Evolutionary conservation across 2,888 invertebrate species (phyloP).

Genomic region (Drosophila mettleri): DNA sequence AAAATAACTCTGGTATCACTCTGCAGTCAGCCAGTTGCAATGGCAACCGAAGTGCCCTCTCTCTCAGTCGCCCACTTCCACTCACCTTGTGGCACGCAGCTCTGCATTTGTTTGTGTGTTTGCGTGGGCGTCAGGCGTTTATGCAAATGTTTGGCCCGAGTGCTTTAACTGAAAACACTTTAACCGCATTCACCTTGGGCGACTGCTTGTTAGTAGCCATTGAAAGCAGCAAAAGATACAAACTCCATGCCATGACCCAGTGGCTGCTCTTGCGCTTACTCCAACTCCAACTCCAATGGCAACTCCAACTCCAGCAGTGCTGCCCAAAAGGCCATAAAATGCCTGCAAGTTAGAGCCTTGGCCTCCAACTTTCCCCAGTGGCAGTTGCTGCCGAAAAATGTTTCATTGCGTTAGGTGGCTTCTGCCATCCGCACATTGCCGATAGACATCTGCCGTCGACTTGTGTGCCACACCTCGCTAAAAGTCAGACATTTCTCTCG

Average conservation of each 20-base stretch:
- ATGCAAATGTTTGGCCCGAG: constrained; percentile 75
- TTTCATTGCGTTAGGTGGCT: constrained; percentile 70
- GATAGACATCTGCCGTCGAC: constrained; percentile 41
- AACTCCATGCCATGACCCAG: constrained; percentile 30
- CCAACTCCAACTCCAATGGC: not conserved
- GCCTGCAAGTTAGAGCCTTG: constrained; percentile 72
- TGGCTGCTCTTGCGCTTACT: constrained; percentile 3
- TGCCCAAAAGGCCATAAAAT: constrained; percentile 78
- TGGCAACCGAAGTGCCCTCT: constrained; percentile 34
- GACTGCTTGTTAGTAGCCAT: constrained; percentile 77
- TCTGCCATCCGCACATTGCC: constrained; percentile 8
- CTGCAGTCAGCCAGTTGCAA: constrained; percentile 44
- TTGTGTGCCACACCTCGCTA: constrained; percentile 48
- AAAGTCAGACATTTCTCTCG: constrained; percentile 33
- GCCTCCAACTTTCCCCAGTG: constrained; percentile 32
- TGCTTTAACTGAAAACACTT: constrained; percentile 81
- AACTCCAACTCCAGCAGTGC: constrained; percentile 14
- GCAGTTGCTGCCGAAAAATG: constrained; percentile 72
- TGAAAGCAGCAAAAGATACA: constrained; percentile 68
- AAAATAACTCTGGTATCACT: constrained; percentile 71
- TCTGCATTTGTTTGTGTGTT: constrained; percentile 35
- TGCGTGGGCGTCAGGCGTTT: constrained; percentile 59
- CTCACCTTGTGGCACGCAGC: constrained; percentile 20
- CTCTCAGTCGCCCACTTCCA: constrained; percentile 6
- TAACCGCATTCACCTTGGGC: constrained; percentile 81